These are phyloP conservation scores for Falco peregrinus DNA, from an alignment of 2,797 vertebrate species.

Conservation along the genomic window DNA sequence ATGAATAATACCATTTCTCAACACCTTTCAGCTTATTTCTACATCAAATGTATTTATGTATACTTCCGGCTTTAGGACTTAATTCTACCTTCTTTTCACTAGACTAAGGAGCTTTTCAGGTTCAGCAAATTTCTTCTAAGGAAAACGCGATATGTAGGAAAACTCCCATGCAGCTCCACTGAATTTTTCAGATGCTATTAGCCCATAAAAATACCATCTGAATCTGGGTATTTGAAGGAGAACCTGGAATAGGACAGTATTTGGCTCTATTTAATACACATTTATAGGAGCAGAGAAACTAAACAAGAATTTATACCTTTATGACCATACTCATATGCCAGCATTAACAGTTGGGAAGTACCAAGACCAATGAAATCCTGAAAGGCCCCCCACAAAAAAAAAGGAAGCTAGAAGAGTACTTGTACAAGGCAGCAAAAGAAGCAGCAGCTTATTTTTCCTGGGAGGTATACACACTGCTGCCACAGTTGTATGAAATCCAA, in stretches of 20 bases:
- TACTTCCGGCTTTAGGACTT: too few species aligned
- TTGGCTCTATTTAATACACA: background rate
- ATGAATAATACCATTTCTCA: background rate
- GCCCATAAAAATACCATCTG: background rate
- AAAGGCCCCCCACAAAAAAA: too few species aligned
- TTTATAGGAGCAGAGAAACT: background rate
- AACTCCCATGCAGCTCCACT: background rate
- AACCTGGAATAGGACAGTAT: rapidly evolving
- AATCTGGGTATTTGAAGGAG: background rate
- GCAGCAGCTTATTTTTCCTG: background rate
- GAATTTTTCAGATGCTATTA: background rate
- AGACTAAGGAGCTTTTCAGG: background rate
- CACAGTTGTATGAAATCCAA: rapidly evolving
- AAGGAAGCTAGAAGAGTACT: background rate
- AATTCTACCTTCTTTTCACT: background rate
- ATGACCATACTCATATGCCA: background rate
- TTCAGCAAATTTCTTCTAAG: background rate
- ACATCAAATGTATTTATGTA: rapidly evolving
- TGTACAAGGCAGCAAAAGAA: background rate
- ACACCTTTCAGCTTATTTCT: background rate
- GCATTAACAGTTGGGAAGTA: rapidly evolving
- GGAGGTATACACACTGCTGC: background rate
- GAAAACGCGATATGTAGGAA: background rate
- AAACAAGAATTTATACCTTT: background rate
- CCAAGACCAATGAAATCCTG: background rate